These are phyloP conservation scores for Leptothorax acervorum DNA, from an alignment of 2,888 invertebrate species.

Conservation along the genomic window DNA sequence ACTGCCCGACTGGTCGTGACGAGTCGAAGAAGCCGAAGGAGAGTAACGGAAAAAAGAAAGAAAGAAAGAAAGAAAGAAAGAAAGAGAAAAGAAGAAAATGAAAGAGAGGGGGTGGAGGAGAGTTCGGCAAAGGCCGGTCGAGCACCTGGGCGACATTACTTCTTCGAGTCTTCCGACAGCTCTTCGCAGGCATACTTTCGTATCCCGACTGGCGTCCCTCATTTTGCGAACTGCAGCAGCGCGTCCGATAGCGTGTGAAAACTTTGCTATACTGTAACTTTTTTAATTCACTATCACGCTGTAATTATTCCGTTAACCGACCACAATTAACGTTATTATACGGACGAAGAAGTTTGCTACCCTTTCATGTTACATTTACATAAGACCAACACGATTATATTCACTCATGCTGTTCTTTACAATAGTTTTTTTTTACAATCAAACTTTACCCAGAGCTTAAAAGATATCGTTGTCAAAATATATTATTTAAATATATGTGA, in stretches of 20 bases:
- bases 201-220: conserved; percentile 27
- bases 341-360: neutral
- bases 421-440: neutral
- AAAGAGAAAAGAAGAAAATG: conserved; percentile 17
- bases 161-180: conserved; percentile 70
- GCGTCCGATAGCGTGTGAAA: neutral
- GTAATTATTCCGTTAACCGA: neutral
- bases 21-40: conserved; percentile 22
- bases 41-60: conserved; percentile 24
- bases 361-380: neutral
- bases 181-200: conserved; percentile 48
- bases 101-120: conserved; percentile 67
- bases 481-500: neutral
- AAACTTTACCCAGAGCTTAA: neutral
- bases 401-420: neutral
- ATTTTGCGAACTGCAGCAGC: neutral
- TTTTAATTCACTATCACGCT: neutral
- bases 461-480: neutral
- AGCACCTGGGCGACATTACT: conserved; percentile 81
- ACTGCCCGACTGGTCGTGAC: conserved; percentile 56
- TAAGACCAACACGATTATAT: neutral
- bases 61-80: conserved; percentile 6
- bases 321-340: conserved; percentile 3
- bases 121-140: conserved; percentile 76
- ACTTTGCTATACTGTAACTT: neutral